Conservation (phyloP, 2,113 vertebrate species). For the Forbesichthys agassizii region DNA sequence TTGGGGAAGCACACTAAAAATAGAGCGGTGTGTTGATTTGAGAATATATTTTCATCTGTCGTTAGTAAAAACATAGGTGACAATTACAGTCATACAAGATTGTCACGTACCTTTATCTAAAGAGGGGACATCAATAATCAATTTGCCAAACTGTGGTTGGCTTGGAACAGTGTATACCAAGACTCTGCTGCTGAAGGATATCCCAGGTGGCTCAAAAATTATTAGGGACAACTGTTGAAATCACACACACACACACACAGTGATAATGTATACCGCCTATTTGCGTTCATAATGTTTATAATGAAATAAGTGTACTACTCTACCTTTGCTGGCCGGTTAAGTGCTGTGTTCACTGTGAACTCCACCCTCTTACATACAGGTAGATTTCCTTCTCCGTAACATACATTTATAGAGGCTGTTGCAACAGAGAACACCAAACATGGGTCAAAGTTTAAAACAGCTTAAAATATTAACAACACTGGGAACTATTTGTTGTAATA, state of each 20-base stretch:
- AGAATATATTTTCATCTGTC: background rate
- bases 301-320: slow-evolving; percentile 47
- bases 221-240: slow-evolving; percentile 56
- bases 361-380: slow-evolving; percentile 58
- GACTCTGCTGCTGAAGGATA: slow-evolving; percentile 55
- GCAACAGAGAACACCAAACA: slow-evolving; percentile 33
- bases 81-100: no score
- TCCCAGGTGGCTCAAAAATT: slow-evolving; percentile 28
- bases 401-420: slow-evolving; percentile 56
- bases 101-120: slow-evolving; percentile 53
- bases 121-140: slow-evolving; percentile 33
- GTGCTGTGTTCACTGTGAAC: slow-evolving; percentile 48
- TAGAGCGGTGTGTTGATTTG: background rate
- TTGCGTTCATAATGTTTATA: background rate
- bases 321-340: slow-evolving; percentile 5
- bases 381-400: slow-evolving; percentile 35
- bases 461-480: background rate
- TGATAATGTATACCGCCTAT: background rate
- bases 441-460: background rate
- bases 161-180: slow-evolving; percentile 2
- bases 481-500: background rate
- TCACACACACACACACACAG: slow-evolving; percentile 17
- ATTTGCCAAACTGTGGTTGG: accelerated
- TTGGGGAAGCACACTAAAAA: slow-evolving; percentile 58
- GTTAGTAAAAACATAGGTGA: background rate